phyloP scores from a whole-genome alignment of 2,888 invertebrate species.

The Danaus chrysippus region DNA sequence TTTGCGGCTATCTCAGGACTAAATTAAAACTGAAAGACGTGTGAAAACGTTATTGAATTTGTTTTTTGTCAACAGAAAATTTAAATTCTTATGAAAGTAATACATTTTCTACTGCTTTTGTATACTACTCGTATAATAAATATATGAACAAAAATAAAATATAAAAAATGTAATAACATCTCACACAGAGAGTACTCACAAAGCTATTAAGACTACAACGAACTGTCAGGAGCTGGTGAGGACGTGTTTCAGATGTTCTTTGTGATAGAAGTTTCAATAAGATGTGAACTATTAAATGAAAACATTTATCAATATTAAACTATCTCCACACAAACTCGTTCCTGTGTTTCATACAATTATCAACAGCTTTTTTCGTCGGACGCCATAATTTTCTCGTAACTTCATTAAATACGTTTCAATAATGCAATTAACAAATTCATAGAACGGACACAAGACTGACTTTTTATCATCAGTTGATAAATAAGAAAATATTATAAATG shows the following conservation, averaged over 20 bases:
- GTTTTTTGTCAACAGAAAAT: too few relatives aligned
- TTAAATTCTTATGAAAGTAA: background rate
- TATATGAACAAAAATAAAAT: background rate
- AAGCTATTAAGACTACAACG: slow-evolving; percentile 2
- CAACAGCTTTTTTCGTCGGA: too few relatives aligned
- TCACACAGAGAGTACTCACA: background rate
- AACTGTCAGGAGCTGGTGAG: background rate
- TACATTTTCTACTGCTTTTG: too few relatives aligned
- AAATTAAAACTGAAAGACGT: slow-evolving; percentile 19
- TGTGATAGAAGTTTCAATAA: background rate
- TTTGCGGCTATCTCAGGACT: slow-evolving; percentile 18
- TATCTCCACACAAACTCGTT: too few relatives aligned
- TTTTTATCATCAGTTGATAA: too few relatives aligned
- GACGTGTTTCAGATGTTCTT: slow-evolving; percentile 7
- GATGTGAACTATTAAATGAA: slow-evolving; percentile 1
- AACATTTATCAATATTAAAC: slow-evolving; percentile 1
- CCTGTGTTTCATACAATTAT: too few relatives aligned
- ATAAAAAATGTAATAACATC: background rate
- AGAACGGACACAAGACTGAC: too few relatives aligned
- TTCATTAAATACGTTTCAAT: too few relatives aligned
- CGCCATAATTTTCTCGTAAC: too few relatives aligned
- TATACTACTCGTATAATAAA: background rate
- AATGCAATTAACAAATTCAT: too few relatives aligned
- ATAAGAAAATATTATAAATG: too few relatives aligned
- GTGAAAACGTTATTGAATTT: background rate